Percentiles rank a stretch among this genome's conserved stretches.
phyloP scores from a whole-genome alignment of 2,888 invertebrate genomes.

The Megamerina dolium region DNA sequence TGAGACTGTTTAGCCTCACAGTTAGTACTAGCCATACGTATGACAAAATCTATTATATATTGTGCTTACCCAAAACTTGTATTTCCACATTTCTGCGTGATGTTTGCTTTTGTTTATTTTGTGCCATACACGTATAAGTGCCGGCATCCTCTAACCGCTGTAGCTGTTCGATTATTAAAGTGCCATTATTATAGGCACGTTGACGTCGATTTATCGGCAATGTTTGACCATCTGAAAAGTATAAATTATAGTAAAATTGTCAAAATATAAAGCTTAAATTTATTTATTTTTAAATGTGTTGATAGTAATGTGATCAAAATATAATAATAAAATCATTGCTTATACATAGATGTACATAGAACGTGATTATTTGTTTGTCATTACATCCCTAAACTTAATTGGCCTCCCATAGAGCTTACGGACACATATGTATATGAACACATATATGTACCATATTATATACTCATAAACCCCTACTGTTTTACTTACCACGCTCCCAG shows the following conservation, averaged over 20 bases:
- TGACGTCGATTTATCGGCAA: conserved; percentile 82
- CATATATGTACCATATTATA: conserved; percentile 4
- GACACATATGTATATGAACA: not conserved
- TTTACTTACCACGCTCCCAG: conserved; percentile 78
- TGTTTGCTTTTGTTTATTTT: conserved; percentile 74
- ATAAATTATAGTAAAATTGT: conserved; percentile 1
- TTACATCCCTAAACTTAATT: not conserved
- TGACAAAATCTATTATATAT: no score
- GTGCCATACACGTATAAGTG: conserved; percentile 84
- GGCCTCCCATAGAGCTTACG: no score
- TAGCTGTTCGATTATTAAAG: conserved; percentile 77
- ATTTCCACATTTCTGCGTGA: conserved; percentile 71
- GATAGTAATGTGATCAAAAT: not conserved
- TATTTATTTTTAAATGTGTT: not conserved
- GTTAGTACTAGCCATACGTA: no score
- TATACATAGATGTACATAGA: not conserved
- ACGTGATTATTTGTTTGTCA: not conserved
- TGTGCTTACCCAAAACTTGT: conserved; percentile 63
- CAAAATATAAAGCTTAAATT: not conserved
- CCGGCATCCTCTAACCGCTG: conserved; percentile 82
- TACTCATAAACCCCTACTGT: not conserved
- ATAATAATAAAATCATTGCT: not conserved
- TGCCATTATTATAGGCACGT: conserved; percentile 79
- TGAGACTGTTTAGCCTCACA: no score
- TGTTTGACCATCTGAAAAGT: conserved; percentile 66